Percentiles rank a stretch among this genome's conserved stretches.
Evolutionary conservation across 2,113 vertebrate species (phyloP).

Genomic region (Myotis brandtii): DNA sequence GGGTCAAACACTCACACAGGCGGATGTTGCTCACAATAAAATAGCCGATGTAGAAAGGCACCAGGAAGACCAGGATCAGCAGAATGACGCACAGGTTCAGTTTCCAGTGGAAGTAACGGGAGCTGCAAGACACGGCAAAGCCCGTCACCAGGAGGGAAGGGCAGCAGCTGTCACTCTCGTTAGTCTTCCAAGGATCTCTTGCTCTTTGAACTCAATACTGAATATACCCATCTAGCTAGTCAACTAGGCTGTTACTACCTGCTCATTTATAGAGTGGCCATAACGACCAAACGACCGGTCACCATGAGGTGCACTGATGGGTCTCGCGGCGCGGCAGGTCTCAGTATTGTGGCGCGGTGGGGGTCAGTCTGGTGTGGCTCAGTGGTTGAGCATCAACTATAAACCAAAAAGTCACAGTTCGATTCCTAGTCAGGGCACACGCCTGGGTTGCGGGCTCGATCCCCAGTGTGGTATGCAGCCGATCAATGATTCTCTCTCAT

Average conservation of each 20-base stretch:
- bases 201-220: not conserved
- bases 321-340: too few species aligned
- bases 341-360: too few species aligned
- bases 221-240: not conserved
- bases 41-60: conserved; percentile 99
- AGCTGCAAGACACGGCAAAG: conserved; percentile 87
- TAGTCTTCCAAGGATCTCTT: not conserved
- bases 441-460: not conserved
- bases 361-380: too few species aligned
- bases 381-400: not conserved
- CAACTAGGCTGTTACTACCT: not conserved
- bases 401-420: not conserved
- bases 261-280: not conserved
- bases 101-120: conserved; percentile 99
- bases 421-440: not conserved
- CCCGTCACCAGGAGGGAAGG: not conserved
- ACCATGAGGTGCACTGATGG: too few species aligned
- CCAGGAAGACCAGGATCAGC: conserved; percentile 96
- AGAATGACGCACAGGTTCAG: conserved; percentile 97
- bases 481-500: not conserved
- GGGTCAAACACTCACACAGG: conserved; percentile 90
- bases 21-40: conserved; percentile 99
- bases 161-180: not conserved
- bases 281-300: too few species aligned
- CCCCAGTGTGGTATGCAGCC: not conserved